phyloP scores from a whole-genome alignment of 2,113 vertebrate genomes.

The Mormyrus lacerda region DNA sequence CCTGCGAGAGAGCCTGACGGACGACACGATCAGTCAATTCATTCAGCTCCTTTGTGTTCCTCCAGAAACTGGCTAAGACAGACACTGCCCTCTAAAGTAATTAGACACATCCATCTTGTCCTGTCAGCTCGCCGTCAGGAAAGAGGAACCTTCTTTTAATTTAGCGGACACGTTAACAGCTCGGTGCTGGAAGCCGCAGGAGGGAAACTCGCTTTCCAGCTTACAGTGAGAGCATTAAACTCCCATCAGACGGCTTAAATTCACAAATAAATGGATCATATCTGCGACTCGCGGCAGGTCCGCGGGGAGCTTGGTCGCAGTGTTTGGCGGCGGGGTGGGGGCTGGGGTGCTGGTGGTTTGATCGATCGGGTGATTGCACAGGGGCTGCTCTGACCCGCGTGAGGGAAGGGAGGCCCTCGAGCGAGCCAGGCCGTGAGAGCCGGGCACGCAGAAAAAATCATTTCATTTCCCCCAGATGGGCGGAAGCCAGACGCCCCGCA shows the following conservation, averaged over 20 bases:
- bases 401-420: neutral
- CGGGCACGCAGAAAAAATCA: neutral
- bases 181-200: conserved; percentile 52
- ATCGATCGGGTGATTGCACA: conserved; percentile 40
- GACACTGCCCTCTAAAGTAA: conserved; percentile 39
- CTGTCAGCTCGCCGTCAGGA: conserved; percentile 57
- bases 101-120: conserved; percentile 57
- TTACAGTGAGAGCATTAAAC: conserved; percentile 43
- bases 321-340: conserved; percentile 34
- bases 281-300: conserved; percentile 39
- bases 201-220: conserved; percentile 49
- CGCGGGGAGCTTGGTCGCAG: conserved; percentile 21
- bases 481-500: neutral
- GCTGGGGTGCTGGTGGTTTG: conserved; percentile 13
- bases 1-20: conserved; percentile 5
- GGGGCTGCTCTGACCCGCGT: conserved; percentile 19
- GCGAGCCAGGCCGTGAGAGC: neutral
- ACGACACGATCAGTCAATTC: conserved; percentile 26
- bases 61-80: conserved; percentile 24
- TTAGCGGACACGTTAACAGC: conserved; percentile 61
- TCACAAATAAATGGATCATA: conserved; percentile 54
- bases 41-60: conserved; percentile 38
- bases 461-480: neutral
- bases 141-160: conserved; percentile 56
- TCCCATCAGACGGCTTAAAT: conserved; percentile 45